These are phyloP conservation scores for Grus americana DNA, from an alignment of 2,113 vertebrate genomes.

Conservation along the genomic window DNA sequence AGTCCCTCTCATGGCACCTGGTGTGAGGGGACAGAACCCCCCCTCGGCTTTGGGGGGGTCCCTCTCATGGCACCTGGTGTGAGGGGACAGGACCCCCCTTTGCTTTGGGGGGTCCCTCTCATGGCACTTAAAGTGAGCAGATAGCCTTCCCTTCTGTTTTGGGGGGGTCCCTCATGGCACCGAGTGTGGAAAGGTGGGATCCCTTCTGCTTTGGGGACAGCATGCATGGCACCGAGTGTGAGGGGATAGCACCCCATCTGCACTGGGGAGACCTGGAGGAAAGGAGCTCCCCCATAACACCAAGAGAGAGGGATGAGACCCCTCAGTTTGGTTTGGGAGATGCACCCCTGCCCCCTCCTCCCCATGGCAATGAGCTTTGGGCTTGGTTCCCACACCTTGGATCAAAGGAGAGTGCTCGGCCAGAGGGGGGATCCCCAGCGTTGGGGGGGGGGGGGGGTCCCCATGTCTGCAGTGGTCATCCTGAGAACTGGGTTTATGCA, in stretches of 20 bases:
- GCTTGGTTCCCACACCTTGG: not conserved
- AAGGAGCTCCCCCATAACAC: fast-evolving
- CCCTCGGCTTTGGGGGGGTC: not conserved
- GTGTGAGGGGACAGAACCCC: no score
- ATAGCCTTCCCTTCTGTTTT: no score
- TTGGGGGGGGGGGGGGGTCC: not conserved
- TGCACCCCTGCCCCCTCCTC: no score
- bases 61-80: no score
- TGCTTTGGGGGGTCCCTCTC: not conserved
- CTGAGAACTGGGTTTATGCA: not conserved
- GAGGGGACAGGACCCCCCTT: not conserved
- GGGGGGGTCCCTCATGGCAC: not conserved
- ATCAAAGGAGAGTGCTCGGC: no score
- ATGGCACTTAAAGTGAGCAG: not conserved
- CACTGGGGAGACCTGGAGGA: fast-evolving
- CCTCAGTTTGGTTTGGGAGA: not conserved
- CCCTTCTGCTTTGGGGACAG: not conserved
- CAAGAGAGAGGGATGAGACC: fast-evolving
- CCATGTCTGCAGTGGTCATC: fast-evolving
- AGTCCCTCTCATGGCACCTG: no score
- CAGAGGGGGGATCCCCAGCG: not conserved
- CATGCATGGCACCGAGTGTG: fast-evolving
- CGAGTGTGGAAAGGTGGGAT: not conserved
- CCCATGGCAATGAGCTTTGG: fast-evolving
- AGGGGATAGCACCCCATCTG: not conserved